Evolutionary conservation across 2,888 invertebrate genomes (phyloP).

Genomic region (Tenthredo scrophulariae): DNA sequence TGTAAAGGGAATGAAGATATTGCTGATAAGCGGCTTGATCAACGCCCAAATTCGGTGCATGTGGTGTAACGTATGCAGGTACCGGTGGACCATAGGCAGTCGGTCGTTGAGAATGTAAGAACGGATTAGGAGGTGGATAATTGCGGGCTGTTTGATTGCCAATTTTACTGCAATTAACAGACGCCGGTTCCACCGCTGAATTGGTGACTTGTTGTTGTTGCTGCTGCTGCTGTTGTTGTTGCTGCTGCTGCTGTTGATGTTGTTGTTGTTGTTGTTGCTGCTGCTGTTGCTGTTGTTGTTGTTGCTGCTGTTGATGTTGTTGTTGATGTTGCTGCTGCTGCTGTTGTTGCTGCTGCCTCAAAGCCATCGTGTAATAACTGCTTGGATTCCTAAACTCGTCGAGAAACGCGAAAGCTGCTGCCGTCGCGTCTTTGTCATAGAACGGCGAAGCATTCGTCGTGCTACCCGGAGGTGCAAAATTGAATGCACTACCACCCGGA

Average conservation of each 20-base stretch:
- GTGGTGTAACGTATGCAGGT: conserved; percentile 73
- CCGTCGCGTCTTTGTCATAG: conserved; percentile 75
- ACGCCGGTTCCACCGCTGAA: conserved; percentile 21
- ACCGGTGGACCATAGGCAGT: conserved; percentile 74
- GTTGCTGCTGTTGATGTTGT: conserved; percentile 62
- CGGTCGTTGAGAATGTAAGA: conserved; percentile 74
- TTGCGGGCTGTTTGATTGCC: conserved; percentile 66
- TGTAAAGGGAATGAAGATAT: conserved; percentile 75
- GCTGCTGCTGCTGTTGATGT: conserved; percentile 65
- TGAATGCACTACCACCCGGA: conserved; percentile 87
- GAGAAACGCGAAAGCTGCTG: conserved; percentile 74
- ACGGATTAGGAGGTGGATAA: conserved; percentile 68
- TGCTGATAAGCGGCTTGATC: conserved; percentile 76
- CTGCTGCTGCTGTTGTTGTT: conserved; percentile 61
- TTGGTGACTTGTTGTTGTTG: conserved; percentile 27
- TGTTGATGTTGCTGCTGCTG: conserved; percentile 63
- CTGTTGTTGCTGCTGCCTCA: conserved; percentile 61
- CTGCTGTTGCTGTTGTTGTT: conserved; percentile 33
- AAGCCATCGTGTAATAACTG: conserved; percentile 74
- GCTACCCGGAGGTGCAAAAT: conserved; percentile 85
- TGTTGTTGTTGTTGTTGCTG: conserved; percentile 61
- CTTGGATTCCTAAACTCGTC: conserved; percentile 76
- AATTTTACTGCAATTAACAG: conserved; percentile 70
- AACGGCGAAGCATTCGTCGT: conserved; percentile 70
- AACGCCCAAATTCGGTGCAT: conserved; percentile 73